phyloP scores from a whole-genome alignment of 2,888 invertebrate species.

The Neoitamus cyanurus region DNA sequence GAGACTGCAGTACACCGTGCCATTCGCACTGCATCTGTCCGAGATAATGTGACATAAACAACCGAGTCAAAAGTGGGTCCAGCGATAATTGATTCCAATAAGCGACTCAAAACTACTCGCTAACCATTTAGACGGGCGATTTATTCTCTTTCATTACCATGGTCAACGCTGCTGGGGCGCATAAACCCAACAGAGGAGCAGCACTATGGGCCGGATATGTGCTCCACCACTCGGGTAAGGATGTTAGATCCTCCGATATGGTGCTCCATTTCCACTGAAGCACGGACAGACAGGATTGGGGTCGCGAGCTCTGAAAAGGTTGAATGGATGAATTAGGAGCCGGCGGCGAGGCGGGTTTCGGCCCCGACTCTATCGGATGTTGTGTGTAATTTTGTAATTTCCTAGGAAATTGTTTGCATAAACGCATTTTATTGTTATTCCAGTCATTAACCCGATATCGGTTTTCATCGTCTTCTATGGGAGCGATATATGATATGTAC shows the following conservation, averaged over 20 bases:
- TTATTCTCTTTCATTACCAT: conserved; percentile 34
- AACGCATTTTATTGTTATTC: conserved; percentile 36
- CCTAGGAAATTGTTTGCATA: conserved; percentile 22
- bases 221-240: neutral
- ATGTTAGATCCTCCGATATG: neutral
- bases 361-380: neutral
- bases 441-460: conserved; percentile 14
- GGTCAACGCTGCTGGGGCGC: neutral
- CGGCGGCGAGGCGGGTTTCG: neutral
- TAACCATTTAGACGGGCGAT: conserved; percentile 9
- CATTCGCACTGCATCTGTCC: neutral
- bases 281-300: conserved; percentile 15
- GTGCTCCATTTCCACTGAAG: neutral
- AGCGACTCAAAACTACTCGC: conserved; percentile 21
- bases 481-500: neutral
- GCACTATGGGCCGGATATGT: neutral
- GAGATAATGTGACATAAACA: conserved; percentile 19
- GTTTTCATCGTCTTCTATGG: conserved; percentile 20
- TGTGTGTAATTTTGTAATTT: conserved; percentile 36
- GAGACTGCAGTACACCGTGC: neutral
- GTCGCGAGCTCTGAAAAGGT: neutral
- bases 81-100: conserved; percentile 41
- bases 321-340: neutral
- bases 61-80: neutral
- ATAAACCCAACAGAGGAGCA: neutral